Percentiles rank a stretch among this genome's conserved stretches.
Evolutionary conservation across 2,888 invertebrate species (phyloP).

Genomic region (Antitype chi): DNA sequence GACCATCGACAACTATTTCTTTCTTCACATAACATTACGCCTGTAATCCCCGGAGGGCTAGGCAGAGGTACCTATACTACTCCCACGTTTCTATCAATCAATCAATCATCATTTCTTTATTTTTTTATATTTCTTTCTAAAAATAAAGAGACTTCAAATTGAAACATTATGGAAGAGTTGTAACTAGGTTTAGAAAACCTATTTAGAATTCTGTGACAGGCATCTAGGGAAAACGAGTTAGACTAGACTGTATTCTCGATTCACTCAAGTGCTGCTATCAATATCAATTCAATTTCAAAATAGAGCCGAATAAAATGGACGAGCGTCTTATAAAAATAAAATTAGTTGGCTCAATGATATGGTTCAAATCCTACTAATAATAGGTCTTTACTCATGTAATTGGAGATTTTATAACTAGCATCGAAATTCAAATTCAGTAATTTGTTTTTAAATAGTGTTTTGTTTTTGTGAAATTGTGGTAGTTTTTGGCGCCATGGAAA

Average conservation of each 20-base stretch:
- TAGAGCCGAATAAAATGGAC: conserved; percentile 19
- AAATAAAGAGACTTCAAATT: conserved; percentile 1
- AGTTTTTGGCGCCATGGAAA: too few relatives aligned
- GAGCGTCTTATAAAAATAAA: background rate
- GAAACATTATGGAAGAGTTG: conserved; percentile 7
- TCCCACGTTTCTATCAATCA: background rate
- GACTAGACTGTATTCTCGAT: conserved; percentile 18
- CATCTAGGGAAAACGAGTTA: conserved; percentile 15
- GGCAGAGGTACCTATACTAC: background rate
- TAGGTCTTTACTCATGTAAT: too few relatives aligned
- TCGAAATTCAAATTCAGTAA: too few relatives aligned
- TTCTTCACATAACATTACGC: background rate
- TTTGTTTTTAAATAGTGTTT: too few relatives aligned
- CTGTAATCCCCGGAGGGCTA: background rate
- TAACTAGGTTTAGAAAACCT: conserved; percentile 13
- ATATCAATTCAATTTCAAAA: conserved; percentile 34
- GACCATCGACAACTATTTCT: background rate
- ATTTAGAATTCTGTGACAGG: conserved; percentile 28
- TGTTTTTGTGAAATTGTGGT: too few relatives aligned
- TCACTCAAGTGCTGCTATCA: conserved; percentile 21
- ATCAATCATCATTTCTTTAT: background rate
- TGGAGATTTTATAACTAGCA: too few relatives aligned
- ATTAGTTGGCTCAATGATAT: background rate
- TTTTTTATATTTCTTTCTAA: background rate
- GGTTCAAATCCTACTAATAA: background rate